Evolutionary conservation across 2,888 invertebrate species (phyloP).

Genomic region (Pogonocherus hispidulus): DNA sequence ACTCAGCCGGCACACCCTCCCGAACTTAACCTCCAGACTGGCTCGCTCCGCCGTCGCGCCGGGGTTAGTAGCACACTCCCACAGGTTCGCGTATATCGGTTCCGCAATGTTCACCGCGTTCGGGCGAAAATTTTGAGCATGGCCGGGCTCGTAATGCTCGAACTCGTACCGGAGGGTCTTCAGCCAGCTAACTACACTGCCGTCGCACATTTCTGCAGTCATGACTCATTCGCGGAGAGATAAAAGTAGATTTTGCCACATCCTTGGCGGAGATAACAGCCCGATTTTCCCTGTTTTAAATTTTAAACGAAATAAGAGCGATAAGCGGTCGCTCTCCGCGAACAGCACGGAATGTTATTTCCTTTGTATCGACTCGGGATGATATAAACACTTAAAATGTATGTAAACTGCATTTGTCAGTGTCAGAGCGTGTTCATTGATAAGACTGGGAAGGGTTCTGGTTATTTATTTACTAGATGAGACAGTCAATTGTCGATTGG

Average conservation of each 20-base stretch:
- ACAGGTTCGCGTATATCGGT: slow-evolving; percentile 54
- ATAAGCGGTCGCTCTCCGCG: too few species aligned
- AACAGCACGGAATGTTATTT: slow-evolving; percentile 30
- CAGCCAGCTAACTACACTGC: slow-evolving; percentile 63
- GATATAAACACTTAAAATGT: too few species aligned
- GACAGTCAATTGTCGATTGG: slow-evolving; percentile 13
- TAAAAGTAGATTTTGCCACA: slow-evolving; percentile 46
- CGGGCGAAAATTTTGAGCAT: slow-evolving; percentile 36
- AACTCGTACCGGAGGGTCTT: slow-evolving; percentile 58
- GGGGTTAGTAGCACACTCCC: slow-evolving; percentile 49
- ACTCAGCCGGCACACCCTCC: slow-evolving; percentile 56
- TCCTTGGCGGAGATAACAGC: slow-evolving; percentile 45
- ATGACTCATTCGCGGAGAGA: slow-evolving; percentile 36
- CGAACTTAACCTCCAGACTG: slow-evolving; percentile 53
- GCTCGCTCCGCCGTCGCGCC: too few species aligned
- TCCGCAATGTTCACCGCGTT: slow-evolving; percentile 38
- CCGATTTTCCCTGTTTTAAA: slow-evolving; percentile 43
- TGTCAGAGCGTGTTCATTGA: too few species aligned
- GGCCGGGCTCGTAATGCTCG: slow-evolving; percentile 62
- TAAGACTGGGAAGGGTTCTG: slow-evolving; percentile 43
- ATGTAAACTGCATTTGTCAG: too few species aligned
- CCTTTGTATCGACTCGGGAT: slow-evolving; percentile 26
- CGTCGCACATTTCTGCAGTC: slow-evolving; percentile 43
- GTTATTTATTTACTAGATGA: slow-evolving; percentile 44
- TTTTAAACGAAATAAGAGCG: slow-evolving; percentile 36